These are phyloP conservation scores for Pteria penguin DNA, from an alignment of 2,888 invertebrate species.

Conservation along the genomic window DNA sequence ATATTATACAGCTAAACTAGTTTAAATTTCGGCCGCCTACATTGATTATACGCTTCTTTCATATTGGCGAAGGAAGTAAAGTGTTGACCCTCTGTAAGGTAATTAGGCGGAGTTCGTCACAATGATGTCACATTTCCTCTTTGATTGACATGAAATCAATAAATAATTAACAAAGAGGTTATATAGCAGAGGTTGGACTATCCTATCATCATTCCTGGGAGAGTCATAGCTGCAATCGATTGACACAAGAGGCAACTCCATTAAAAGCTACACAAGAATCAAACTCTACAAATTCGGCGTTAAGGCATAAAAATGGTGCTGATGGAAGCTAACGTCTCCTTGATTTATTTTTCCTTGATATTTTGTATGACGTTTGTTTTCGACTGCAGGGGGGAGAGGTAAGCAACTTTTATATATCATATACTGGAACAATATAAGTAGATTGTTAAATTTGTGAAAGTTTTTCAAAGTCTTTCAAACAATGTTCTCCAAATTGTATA, in stretches of 20 bases:
- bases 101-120: not conserved
- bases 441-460: no score
- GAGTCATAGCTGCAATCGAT: not conserved
- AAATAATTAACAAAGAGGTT: not conserved
- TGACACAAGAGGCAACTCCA: not conserved
- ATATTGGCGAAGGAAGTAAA: no score
- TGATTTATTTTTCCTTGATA: not conserved
- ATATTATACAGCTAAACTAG: no score
- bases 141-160: not conserved
- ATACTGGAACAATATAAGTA: no score
- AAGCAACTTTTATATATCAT: not conserved
- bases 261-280: no score
- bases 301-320: no score
- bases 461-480: no score
- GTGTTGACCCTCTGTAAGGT: not conserved
- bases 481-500: no score
- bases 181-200: not conserved
- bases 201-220: not conserved
- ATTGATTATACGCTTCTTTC: no score
- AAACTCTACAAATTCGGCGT: no score
- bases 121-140: not conserved
- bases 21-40: no score
- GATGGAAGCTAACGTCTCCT: no score
- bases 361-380: not conserved
- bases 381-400: not conserved